Evolutionary conservation across 2,888 invertebrate species (phyloP).

Genomic region (Synergus itoensis): DNA sequence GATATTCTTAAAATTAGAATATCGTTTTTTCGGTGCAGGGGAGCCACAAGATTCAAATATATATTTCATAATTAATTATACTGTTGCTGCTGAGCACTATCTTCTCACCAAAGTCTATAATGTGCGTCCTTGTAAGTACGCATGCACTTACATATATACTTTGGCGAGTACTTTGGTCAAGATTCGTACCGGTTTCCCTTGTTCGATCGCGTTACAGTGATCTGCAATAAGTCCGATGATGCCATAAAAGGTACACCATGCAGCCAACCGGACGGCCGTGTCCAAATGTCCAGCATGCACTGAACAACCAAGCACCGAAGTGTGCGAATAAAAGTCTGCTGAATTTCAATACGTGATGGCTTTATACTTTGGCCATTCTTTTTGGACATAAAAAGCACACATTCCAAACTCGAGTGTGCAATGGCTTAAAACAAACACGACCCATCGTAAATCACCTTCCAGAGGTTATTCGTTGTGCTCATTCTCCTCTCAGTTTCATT

Average conservation of each 20-base stretch:
- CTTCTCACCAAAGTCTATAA: no score
- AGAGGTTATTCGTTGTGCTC: constrained; percentile 50
- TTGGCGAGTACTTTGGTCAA: constrained; percentile 11
- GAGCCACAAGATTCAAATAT: no score
- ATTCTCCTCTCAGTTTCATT: constrained; percentile 53
- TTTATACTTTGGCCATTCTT: constrained; percentile 69
- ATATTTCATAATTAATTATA: no score
- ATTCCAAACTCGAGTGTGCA: constrained; percentile 66
- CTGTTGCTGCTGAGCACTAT: no score
- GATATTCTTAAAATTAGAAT: no score
- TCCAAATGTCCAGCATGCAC: constrained; percentile 42
- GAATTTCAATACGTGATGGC: constrained; percentile 71
- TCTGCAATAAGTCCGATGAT: constrained; percentile 64
- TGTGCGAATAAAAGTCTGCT: constrained; percentile 63
- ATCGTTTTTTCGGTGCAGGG: no score
- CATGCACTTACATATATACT: neutral
- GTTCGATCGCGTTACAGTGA: constrained; percentile 64
- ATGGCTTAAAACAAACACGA: constrained; percentile 65
- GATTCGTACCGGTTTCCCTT: constrained; percentile 57
- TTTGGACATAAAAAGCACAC: constrained; percentile 70
- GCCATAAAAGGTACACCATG: constrained; percentile 62
- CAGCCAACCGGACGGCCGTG: constrained; percentile 43
- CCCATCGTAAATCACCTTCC: constrained; percentile 69
- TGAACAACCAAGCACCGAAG: constrained; percentile 48
- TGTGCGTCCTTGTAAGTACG: neutral